Base-by-base conservation (phyloP, 2,113 vertebrate species). In the Cryptomyrus ogoouensis region DNA sequence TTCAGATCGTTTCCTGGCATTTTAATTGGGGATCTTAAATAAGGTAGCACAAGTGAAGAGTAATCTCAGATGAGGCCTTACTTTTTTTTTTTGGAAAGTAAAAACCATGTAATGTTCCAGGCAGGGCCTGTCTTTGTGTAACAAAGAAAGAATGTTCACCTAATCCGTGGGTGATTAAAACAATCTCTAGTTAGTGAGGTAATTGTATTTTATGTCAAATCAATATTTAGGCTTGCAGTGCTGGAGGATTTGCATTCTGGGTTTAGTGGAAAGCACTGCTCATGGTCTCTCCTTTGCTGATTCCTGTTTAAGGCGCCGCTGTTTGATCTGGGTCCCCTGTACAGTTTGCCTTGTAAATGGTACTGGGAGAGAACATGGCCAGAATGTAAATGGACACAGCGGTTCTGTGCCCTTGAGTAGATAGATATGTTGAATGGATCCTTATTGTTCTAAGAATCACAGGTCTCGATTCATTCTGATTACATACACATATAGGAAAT, bases 111-210 rank as follows among this genome's bases (percentile, higher is more conserved):
- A 84, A 47, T 44, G 83, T 47, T n/a, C 21, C 83, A 46, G 83
- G 44, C 44, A 24, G 21, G n/a, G 83, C 24, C 19, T 84, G 24
- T 24, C 83, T 46, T 47, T 84, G 19, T 84, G 83, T 84, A 84
- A 87, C 88, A 92, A 93, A 87, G 87, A 24, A 80, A 39, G 44
- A 83, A 89, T 91, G 90, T 91, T 91, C 85, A 74, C 91, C 80
- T 90, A 91, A 95, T 94, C 93, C 90, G 92, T 90, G 88, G 70
- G 62, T 92, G 92, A 94, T 94, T 94, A 94, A 93, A 95, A 86
- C 90, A 91, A 93, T 93, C 93, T 93, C 93, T 91, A 89, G 90
- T 92, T 89, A 90, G 88, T 88, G 90, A 88, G 88, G 91, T 93
- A 93, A 93, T 94, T 91, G 90, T 91, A 93, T 93, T 92, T 94